Evolutionary conservation across 2,113 vertebrate species (phyloP), one percentile per base, ranked within the genome.

Genomic region (Poicephalus gulielmi): DNA sequence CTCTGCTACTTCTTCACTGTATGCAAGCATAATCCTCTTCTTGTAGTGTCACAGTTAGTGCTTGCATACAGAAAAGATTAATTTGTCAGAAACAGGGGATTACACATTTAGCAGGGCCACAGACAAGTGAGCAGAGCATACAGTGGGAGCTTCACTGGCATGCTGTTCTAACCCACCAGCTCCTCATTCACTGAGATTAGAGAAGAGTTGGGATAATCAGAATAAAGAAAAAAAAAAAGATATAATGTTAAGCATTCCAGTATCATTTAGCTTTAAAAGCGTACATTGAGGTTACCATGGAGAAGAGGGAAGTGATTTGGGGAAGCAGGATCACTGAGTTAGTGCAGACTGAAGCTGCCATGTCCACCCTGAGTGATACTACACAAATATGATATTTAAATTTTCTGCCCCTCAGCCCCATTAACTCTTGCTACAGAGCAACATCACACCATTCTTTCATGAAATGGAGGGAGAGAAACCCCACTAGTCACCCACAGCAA

Each of bases 1-100:
- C 37, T 89, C 70, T 90, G 57, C 53, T 83, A 15, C 71, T 49
- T 63, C 60, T 57, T 88, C n/a, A 28, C 44, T 86, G 62, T 39
- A 46, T 25, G 37, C 81, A 87, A 90, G 18, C 28, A 31, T 94
- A 96, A 95, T 95, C 94, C 50, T 75, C 59, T 69, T n/a, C n/a
- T 88, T 95, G 71, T 93, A 92, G 88, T 68, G 82, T 88, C 78
- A 81, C 46, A 46, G 86, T 27, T 35, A 50, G 66, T 90, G 76
- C 82, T 70, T 44, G 25, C 1, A 0, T 44, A 84, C 3, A 6
- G 59, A 74, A 82, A 89, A 90, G 83, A 96, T 92, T 95, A 90
- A 88, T 96, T 95, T 96, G 66, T 95, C 62, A 88, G 91, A 79
- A 94, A 83, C 41, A 87, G 76, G 81, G 73, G 93, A 96, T 97